Evolutionary conservation across 2,113 vertebrate species (phyloP).

Genomic region (Lota lota): DNA sequence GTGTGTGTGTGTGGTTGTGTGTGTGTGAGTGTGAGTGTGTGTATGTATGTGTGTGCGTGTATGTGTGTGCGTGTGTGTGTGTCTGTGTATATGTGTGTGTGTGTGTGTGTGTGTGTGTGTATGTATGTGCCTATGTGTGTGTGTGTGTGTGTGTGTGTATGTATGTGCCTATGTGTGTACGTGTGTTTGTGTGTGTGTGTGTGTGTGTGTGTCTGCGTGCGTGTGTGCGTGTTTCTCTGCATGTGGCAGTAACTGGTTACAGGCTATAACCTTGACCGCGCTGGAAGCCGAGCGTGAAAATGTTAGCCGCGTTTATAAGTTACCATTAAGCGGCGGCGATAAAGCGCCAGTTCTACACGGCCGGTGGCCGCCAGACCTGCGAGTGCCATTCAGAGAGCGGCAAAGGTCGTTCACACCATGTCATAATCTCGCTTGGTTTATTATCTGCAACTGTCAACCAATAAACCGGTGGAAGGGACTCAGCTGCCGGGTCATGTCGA

Average conservation of each 20-base stretch:
- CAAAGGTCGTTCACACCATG: conserved; percentile 59
- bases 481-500: neutral
- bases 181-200: conserved; percentile 2
- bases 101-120: neutral
- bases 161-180: neutral
- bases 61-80: neutral
- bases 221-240: conserved; percentile 7
- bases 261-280: conserved; percentile 49
- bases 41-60: neutral
- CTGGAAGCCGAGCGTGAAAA: conserved; percentile 60
- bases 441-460: conserved; percentile 33
- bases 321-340: conserved; percentile 60
- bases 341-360: conserved; percentile 60
- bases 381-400: conserved; percentile 45
- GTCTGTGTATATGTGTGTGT: conserved; percentile 3
- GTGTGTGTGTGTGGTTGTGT: neutral
- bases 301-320: conserved; percentile 59
- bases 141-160: neutral
- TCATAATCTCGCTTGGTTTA: conserved; percentile 62
- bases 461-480: neutral
- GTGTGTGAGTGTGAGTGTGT: neutral
- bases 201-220: neutral
- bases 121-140: neutral
- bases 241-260: conserved; percentile 34
- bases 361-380: conserved; percentile 33